Evolutionary conservation across 2,113 vertebrate genomes (phyloP), one percentile per base, ranked within the genome.

Genomic region (Parotia lawesii): DNA sequence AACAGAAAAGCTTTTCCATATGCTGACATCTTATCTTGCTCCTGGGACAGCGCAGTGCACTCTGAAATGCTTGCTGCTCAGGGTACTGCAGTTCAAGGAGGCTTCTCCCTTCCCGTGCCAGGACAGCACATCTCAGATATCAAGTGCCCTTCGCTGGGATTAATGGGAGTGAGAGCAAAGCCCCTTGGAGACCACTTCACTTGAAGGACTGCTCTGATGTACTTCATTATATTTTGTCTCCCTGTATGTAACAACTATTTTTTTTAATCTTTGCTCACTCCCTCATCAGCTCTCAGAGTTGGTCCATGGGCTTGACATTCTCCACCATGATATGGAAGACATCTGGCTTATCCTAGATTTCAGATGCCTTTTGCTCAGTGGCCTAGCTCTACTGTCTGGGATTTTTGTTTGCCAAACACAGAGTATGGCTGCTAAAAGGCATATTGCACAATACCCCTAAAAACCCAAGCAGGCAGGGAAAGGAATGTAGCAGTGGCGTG

Each of bases 201-300:
- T 21, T 57, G 40, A 65, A 75, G 38, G 35, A 60, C 45, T 53
- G 2, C 12, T 86, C 15, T n/a, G 29, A 82, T 5, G 12, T n/a
- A 40, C 54, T 77, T 61, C 6, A 7, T 14, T 42, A 1, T 27
- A 24, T 48, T 84, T 90, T 66, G 42, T 14, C 23, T 70, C 47
- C 14, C 9, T 4, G 5, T 17, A 22, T 1, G 0, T 19, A 83
- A 31, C 5, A 60, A n/a, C 14, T 33, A 10, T 0, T 0, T 51
- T 51, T 74, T 38, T 35, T 24, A 5, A 11, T 24, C 19, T 72
- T 71, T 50, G 50, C 23, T 69, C n/a, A 8, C 27, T 69, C 28
- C 11, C 51, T 27, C 9, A 29, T 69, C 15, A 50, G 23, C 21
- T 65, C 17, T 29, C 45, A 61, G 3, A 35, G 9, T 1, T 77